Base-by-base conservation (phyloP, 1,140 invertebrate genomes). In the Diabrotica virgifera region DNA sequence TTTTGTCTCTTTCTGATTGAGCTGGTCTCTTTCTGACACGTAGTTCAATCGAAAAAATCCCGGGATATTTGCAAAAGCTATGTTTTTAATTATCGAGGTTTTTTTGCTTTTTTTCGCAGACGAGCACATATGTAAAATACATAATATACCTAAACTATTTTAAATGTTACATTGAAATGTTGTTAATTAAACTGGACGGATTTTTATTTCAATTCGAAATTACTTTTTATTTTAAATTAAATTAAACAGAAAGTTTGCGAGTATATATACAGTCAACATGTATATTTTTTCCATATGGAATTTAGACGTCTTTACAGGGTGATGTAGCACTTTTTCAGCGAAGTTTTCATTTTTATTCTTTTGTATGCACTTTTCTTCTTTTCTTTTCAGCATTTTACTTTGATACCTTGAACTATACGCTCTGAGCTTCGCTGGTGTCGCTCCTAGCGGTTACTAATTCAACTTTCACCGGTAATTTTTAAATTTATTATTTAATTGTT, bases 1-100 rank as follows among this genome's bases (percentile, higher is more conserved):
- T 67, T 66, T 69, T 36, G 55, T 71, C 67, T 69, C 70, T 58
- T 65, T 71, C 52, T 12, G 14, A 12, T 54, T 35, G n/a, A 51
- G 24, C 37, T 36, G n/a, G 52, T 38, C 51, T 53, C 9, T 37
- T 46, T 62, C 14, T 10, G 54, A 54, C 60, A 14, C 6, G 35
- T 5, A 46, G 36, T 62, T 54, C 52, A 50, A 52, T 62, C 24
- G 52, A 53, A 38, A 62, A 62, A 62, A 53, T 36, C 52, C 35
- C 60, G 13, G 60, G 37, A 62, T 54, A 55, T 62, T 62, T 35
- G 36, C 52, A 53, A 55, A 62, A 37, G 60, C 40, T 36, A 51
- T 62, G 52, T 53, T 62, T 54, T 53, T 54, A 54, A 53, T 54
- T 54, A 62, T 62, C 52, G 52, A 54, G 37, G n/a, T 55, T 24